Conservation (phyloP, 2,888 invertebrate genomes). For the Synergus laeviventris region DNA sequence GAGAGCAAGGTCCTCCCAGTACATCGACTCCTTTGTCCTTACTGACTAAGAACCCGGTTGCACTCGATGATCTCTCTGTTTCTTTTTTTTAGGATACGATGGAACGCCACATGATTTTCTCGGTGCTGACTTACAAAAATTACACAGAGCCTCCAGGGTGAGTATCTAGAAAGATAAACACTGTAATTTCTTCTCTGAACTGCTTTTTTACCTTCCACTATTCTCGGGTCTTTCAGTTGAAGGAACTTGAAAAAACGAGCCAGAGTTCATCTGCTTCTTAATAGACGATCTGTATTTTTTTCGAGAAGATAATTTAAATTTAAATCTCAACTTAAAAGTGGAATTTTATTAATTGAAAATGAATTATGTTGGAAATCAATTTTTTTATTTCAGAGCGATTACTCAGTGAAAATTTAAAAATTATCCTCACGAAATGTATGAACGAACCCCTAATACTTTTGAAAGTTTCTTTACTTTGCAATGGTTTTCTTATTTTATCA, state of each 20-base stretch:
- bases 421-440: no score
- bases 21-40: constrained; percentile 53
- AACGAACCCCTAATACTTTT: neutral
- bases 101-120: constrained; percentile 73
- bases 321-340: neutral
- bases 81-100: constrained; percentile 69
- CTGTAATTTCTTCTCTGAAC: constrained; percentile 31
- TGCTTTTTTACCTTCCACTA: constrained; percentile 40
- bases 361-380: no score
- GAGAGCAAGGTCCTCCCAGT: constrained; percentile 58
- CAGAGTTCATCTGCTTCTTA: constrained; percentile 2
- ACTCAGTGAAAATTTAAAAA: no score
- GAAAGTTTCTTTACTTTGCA: neutral
- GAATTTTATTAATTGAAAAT: no score
- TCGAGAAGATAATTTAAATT: neutral
- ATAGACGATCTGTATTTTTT: constrained; percentile 3
- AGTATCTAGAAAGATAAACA: constrained; percentile 63
- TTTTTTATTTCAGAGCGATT: no score
- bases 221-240: neutral
- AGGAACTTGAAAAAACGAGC: constrained; percentile 2
- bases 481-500: neutral
- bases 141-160: constrained; percentile 83
- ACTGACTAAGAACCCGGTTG: constrained; percentile 56
- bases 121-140: constrained; percentile 66
- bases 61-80: constrained; percentile 56